These are phyloP conservation scores for Tupiocoris notatus DNA, from an alignment of 2,888 invertebrate species.

Conservation along the genomic window DNA sequence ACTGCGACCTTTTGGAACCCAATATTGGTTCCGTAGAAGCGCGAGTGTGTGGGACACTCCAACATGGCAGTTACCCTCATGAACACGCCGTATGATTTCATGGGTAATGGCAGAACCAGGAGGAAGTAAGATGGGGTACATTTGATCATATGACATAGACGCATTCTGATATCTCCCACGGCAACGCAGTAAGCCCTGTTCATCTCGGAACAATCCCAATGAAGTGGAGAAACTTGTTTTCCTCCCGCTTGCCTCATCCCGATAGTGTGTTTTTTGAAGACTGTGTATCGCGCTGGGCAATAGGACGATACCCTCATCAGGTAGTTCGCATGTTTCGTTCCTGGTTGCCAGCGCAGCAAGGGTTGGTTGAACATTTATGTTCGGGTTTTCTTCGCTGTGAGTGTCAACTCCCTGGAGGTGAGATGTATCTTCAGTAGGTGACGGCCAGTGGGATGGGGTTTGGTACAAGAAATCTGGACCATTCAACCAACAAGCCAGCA, in stretches of 20 bases:
- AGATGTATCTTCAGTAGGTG: too few relatives aligned
- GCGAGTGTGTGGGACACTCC: slow-evolving; percentile 26
- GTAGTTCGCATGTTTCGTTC: too few relatives aligned
- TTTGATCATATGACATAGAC: slow-evolving; percentile 15
- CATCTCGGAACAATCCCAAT: slow-evolving; percentile 11
- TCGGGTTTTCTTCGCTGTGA: too few relatives aligned
- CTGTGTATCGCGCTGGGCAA: too few relatives aligned
- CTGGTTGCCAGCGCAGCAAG: too few relatives aligned
- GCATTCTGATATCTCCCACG: slow-evolving; percentile 20
- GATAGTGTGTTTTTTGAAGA: too few relatives aligned
- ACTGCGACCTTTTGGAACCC: slow-evolving; percentile 13
- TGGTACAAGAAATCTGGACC: slow-evolving; percentile 7
- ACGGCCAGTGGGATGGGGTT: too few relatives aligned
- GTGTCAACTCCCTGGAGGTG: too few relatives aligned
- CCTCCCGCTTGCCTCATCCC: too few relatives aligned
- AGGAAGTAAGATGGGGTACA: slow-evolving; percentile 30
- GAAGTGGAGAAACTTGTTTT: slow-evolving; percentile 5
- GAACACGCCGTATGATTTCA: slow-evolving; percentile 6
- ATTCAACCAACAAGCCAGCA: neutral
- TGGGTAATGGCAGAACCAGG: neutral
- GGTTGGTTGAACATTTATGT: too few relatives aligned
- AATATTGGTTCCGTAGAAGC: slow-evolving; percentile 5
- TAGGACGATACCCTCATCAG: too few relatives aligned
- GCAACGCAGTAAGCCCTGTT: slow-evolving; percentile 21
- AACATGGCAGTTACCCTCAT: slow-evolving; percentile 8